A percentile compares a stretch with the other conserved stretches of the same genome.
Conservation (phyloP, 2,113 vertebrate genomes). For the Butorides virescens region DNA sequence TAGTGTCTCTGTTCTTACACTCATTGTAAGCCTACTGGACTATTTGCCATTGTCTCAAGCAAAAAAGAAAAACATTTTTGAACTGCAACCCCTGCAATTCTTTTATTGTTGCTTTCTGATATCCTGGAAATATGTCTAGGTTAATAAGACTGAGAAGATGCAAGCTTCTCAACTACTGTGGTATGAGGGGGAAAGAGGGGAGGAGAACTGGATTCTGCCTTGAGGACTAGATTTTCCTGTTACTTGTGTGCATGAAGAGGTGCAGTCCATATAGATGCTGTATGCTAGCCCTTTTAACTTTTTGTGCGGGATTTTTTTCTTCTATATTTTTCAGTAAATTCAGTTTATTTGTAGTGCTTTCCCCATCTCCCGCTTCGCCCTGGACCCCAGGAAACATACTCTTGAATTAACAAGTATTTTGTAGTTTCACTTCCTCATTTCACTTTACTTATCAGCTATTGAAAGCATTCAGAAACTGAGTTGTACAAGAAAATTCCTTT, state of each 20-base stretch:
- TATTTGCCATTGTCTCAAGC: neutral
- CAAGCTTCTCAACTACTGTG: neutral
- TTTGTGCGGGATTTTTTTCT: neutral
- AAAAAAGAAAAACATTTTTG: neutral
- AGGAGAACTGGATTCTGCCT: neutral
- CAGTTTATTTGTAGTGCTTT: neutral
- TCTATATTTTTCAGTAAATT: neutral
- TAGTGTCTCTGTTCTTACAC: neutral
- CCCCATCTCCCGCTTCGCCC: neutral
- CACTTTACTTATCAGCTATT: neutral
- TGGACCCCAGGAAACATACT: neutral
- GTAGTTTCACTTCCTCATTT: slow-evolving; percentile 2
- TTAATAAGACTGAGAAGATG: neutral
- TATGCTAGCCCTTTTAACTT: neutral
- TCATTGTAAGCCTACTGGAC: neutral
- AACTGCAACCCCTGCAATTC: neutral
- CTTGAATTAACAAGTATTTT: neutral
- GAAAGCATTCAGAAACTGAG: neutral
- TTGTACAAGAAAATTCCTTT: neutral
- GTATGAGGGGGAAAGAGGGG: neutral
- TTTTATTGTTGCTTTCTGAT: neutral
- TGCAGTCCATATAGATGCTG: neutral
- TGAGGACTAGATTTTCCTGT: neutral
- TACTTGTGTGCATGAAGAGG: neutral
- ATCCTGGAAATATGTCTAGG: neutral